Percentiles rank a stretch among this genome's conserved stretches.
Evolutionary conservation across 1,140 invertebrate genomes (phyloP).

Genomic region (Micrasema longulum): DNA sequence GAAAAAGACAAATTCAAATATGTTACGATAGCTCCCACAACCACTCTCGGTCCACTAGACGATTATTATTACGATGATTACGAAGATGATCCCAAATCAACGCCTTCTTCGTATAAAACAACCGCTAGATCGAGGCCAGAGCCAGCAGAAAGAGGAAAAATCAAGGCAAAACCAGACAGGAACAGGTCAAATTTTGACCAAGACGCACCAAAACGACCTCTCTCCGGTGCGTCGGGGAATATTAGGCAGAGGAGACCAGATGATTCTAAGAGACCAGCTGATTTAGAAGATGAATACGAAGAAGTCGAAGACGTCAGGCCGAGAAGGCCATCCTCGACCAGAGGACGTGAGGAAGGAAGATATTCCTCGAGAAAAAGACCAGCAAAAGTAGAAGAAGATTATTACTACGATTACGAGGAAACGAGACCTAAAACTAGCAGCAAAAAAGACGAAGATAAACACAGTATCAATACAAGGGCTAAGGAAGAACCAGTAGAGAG

Average conservation of each 20-base stretch:
- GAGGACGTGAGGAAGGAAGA: conserved; percentile 30
- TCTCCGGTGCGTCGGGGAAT: conserved; percentile 43
- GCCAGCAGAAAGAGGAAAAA: conserved; percentile 63
- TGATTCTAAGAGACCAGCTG: conserved; percentile 48
- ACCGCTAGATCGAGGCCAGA: conserved; percentile 60
- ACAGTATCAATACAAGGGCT: conserved; percentile 11
- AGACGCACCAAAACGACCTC: conserved; percentile 45
- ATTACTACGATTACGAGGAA: conserved; percentile 50
- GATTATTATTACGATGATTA: conserved; percentile 70
- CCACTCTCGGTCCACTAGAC: conserved; percentile 64
- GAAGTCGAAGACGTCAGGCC: conserved; percentile 54
- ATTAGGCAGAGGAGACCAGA: conserved; percentile 50
- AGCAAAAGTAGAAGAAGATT: conserved; percentile 50
- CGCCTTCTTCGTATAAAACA: conserved; percentile 61
- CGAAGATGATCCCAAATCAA: conserved; percentile 62
- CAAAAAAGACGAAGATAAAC: conserved; percentile 33
- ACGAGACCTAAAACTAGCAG: conserved; percentile 20
- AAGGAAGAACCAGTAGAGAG: conserved; percentile 29
- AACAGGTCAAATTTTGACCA: conserved; percentile 45
- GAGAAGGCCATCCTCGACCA: conserved; percentile 7
- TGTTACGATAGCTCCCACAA: conserved; percentile 66
- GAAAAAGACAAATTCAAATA: conserved; percentile 83
- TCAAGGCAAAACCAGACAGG: conserved; percentile 57
- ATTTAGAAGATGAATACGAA: conserved; percentile 55
- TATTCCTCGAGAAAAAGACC: conserved; percentile 40